phyloP scores from a whole-genome alignment of 2,113 vertebrate genomes.

The Epinephelus moara region DNA sequence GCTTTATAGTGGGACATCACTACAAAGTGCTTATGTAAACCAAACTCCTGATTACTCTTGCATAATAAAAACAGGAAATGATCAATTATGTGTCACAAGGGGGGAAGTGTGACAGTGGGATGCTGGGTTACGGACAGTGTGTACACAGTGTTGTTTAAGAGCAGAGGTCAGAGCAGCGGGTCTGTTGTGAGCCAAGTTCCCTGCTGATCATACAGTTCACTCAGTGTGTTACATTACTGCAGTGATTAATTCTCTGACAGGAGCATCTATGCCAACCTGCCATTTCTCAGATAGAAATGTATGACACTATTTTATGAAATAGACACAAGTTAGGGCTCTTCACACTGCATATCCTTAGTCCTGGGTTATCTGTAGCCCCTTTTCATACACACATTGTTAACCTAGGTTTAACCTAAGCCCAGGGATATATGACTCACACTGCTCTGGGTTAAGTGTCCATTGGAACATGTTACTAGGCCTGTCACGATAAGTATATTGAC shows the following conservation, averaged over 20 bases:
- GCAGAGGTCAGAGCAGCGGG: constrained; percentile 49
- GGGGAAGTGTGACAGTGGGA: constrained; percentile 22
- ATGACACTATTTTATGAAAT: neutral
- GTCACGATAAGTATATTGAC: no score
- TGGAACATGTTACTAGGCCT: no score
- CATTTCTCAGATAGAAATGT: neutral
- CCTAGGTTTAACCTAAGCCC: no score
- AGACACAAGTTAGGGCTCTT: neutral
- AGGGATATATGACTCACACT: no score
- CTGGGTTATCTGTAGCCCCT: no score
- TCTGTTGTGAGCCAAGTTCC: constrained; percentile 2
- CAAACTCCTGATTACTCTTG: constrained; percentile 41
- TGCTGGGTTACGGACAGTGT: constrained; percentile 23
- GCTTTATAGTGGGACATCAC: neutral
- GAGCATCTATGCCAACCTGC: neutral
- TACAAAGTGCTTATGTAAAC: constrained; percentile 63
- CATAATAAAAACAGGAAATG: constrained; percentile 61
- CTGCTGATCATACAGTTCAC: constrained; percentile 4
- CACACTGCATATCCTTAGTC: no score
- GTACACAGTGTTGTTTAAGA: constrained; percentile 14
- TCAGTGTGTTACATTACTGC: constrained; percentile 37
- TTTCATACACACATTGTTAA: no score
- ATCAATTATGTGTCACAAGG: constrained; percentile 65
- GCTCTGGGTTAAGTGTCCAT: no score
- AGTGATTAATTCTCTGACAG: constrained; percentile 9